These are phyloP conservation scores for Eidolon dupreanum DNA, from an alignment of 2,797 vertebrate species.

Conservation along the genomic window DNA sequence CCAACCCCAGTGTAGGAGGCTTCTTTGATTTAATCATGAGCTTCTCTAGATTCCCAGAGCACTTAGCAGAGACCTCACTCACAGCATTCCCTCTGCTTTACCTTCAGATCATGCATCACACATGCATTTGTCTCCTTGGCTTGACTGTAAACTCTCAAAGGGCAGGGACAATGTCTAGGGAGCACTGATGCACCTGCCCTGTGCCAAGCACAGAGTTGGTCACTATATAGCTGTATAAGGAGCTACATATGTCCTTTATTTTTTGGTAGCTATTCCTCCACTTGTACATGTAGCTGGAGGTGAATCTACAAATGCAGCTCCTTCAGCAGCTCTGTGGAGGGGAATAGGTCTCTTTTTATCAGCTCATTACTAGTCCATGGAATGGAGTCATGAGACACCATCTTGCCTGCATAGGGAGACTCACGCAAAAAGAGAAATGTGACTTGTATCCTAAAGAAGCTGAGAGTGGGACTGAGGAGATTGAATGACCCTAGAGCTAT, in stretches of 20 bases:
- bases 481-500: neutral
- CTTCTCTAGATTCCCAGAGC: neutral
- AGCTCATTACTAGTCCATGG: neutral
- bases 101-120: neutral
- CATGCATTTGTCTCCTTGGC: neutral
- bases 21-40: slow-evolving; percentile 9
- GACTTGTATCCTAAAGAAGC: neutral
- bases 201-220: neutral
- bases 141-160: neutral
- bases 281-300: neutral
- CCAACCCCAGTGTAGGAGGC: neutral
- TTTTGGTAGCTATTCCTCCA: neutral
- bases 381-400: neutral
- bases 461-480: neutral
- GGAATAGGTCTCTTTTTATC: neutral
- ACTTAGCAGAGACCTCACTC: neutral
- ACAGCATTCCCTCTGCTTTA: neutral
- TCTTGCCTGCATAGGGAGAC: neutral
- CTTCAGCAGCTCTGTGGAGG: neutral
- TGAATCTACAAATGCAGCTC: neutral
- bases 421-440: rapidly evolving
- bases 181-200: rapidly evolving
- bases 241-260: neutral
- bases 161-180: neutral
- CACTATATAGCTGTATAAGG: neutral